Conservation (phyloP, 2,888 invertebrate genomes). For the Plagodis pulveraria region DNA sequence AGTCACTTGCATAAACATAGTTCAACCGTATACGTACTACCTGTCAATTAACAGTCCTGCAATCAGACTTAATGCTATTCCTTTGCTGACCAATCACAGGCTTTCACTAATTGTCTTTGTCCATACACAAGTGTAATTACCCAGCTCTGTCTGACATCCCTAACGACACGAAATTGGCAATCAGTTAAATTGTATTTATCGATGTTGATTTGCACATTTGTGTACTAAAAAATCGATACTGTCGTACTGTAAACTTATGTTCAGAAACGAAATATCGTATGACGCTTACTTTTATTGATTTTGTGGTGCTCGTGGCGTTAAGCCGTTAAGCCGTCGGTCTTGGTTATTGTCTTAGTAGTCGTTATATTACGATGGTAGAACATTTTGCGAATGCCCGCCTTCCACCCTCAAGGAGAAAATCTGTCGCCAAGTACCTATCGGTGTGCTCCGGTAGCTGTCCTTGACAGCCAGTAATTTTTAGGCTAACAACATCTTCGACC, state of each 20-base stretch:
- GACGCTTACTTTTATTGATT: too few relatives aligned
- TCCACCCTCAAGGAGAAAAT: too few relatives aligned
- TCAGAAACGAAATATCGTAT: too few relatives aligned
- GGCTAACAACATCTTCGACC: too few relatives aligned
- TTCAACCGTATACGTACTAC: background rate
- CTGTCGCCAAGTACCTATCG: too few relatives aligned
- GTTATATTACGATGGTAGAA: too few relatives aligned
- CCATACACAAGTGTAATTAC: conserved; percentile 68
- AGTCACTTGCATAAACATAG: background rate
- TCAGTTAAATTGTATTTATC: conserved; percentile 54
- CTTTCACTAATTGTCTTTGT: conserved; percentile 72
- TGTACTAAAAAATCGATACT: conserved; percentile 25
- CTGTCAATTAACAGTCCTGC: conserved; percentile 10
- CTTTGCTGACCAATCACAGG: conserved; percentile 53
- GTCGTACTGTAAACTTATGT: conserved; percentile 1
- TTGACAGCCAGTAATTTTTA: too few relatives aligned
- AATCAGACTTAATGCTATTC: conserved; percentile 16
- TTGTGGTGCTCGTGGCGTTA: too few relatives aligned
- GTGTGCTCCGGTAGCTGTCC: too few relatives aligned
- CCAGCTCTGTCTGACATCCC: conserved; percentile 54
- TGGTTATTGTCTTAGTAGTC: too few relatives aligned
- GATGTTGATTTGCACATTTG: conserved; percentile 29
- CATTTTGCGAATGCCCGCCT: too few relatives aligned
- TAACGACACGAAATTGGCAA: conserved; percentile 70
- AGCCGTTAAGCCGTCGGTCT: too few relatives aligned